phyloP scores from a whole-genome alignment of 2,888 invertebrate genomes.

The Zygaena filipendulae region DNA sequence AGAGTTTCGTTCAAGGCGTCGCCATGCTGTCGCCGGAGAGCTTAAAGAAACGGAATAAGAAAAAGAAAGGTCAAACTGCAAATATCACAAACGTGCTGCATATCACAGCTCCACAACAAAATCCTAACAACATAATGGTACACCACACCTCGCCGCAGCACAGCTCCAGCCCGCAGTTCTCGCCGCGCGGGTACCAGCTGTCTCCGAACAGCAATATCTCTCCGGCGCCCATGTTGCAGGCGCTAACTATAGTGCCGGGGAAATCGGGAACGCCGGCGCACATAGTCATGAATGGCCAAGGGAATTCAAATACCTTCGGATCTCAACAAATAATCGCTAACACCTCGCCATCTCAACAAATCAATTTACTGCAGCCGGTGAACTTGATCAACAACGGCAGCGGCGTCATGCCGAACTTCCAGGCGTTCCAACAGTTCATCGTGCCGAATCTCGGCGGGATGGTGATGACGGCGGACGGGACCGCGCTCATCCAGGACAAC shows the following conservation, averaged over 20 bases:
- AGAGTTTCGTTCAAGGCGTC: conserved; percentile 45
- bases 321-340: conserved; percentile 76
- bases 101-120: conserved; percentile 74
- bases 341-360: conserved; percentile 69
- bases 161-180: conserved; percentile 66
- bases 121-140: conserved; percentile 71
- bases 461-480: conserved; percentile 85
- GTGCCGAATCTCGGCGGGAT: conserved; percentile 84
- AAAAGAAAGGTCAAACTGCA: conserved; percentile 76
- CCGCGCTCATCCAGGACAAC: conserved; percentile 79
- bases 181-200: conserved; percentile 80
- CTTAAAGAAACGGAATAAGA: conserved; percentile 74
- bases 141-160: conserved; percentile 59
- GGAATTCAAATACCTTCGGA: conserved; percentile 68
- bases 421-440: conserved; percentile 84
- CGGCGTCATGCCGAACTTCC: conserved; percentile 79
- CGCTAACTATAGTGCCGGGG: conserved; percentile 80
- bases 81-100: conserved; percentile 78
- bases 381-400: conserved; percentile 79
- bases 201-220: conserved; percentile 75
- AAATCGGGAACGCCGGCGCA: conserved; percentile 79
- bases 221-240: conserved; percentile 78
- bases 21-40: conserved; percentile 76
- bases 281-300: conserved; percentile 81
- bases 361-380: conserved; percentile 83